Percentiles rank a stretch among this genome's conserved stretches.
phyloP scores from a whole-genome alignment of 2,113 vertebrate genomes.

The Gorsachius goisagi region DNA sequence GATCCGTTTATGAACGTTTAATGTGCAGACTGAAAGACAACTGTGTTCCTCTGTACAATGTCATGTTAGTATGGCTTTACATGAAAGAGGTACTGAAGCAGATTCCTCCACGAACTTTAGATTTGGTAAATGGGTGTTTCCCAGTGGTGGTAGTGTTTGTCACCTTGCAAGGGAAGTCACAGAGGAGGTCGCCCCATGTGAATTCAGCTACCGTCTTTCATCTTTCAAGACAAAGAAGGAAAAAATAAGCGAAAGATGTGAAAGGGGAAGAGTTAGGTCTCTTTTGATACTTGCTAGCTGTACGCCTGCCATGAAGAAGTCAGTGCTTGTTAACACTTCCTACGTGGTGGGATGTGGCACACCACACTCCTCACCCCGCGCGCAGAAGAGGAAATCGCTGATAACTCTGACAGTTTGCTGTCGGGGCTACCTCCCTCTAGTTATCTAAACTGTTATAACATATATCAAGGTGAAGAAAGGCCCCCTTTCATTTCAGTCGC shows the following conservation, averaged over 20 bases:
- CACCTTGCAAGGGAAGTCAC: neutral
- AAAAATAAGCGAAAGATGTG: neutral
- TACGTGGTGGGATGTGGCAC: constrained; percentile 12
- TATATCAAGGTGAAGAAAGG: constrained; percentile 5
- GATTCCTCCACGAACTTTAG: neutral
- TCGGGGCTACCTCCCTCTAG: constrained; percentile 17
- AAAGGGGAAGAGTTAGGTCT: neutral
- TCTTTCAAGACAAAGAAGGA: neutral
- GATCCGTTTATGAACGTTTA: neutral
- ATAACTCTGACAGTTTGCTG: constrained; percentile 28
- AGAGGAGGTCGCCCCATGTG: neutral
- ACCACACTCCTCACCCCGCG: neutral
- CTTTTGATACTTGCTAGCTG: neutral
- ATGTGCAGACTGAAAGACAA: neutral
- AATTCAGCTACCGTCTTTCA: neutral
- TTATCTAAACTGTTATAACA: constrained; percentile 41
- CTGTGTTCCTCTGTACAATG: neutral
- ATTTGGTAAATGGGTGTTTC: neutral
- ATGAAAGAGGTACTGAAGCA: neutral
- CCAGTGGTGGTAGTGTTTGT: neutral
- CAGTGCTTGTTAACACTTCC: constrained; percentile 40
- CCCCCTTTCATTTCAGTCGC: neutral
- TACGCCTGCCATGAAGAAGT: neutral
- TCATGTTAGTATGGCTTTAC: neutral
- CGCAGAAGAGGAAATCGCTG: constrained; percentile 13